Percentiles rank a stretch among this genome's conserved stretches.
Evolutionary conservation across 2,113 vertebrate genomes (phyloP).

Genomic region (Gasterosteus nipponicus): DNA sequence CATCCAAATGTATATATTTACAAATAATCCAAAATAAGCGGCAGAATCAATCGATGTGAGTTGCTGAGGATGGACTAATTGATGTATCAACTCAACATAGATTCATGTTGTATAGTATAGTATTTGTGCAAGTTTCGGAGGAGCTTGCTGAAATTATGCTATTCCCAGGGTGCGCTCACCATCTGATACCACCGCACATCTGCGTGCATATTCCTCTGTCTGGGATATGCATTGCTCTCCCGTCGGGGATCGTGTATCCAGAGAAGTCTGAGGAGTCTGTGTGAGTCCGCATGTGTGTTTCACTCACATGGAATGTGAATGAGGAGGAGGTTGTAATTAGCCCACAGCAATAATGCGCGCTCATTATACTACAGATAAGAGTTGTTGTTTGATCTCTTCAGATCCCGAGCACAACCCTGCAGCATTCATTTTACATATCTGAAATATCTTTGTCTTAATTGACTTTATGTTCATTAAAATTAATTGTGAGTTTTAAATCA

Average conservation of each 20-base stretch:
- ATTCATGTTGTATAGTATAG: not conserved
- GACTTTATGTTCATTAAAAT: not conserved
- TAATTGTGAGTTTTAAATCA: not conserved
- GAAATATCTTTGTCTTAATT: constrained; percentile 10
- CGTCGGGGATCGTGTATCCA: constrained; percentile 39
- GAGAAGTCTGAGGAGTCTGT: constrained; percentile 29
- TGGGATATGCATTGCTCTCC: constrained; percentile 10
- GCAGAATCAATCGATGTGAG: not conserved
- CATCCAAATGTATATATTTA: too few species aligned
- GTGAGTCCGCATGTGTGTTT: constrained; percentile 6
- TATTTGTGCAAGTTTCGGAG: not conserved
- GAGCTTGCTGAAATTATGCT: constrained; percentile 9
- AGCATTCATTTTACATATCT: not conserved
- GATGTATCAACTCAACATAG: not conserved
- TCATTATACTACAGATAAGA: constrained; percentile 12
- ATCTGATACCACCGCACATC: constrained; percentile 48
- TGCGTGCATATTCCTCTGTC: constrained; percentile 34
- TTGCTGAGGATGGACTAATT: not conserved
- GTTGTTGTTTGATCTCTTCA: constrained; percentile 26
- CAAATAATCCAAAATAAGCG: not conserved
- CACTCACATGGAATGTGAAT: constrained; percentile 25
- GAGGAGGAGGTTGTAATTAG: not conserved
- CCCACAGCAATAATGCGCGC: constrained; percentile 10
- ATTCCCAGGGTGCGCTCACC: constrained; percentile 8
- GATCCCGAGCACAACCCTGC: constrained; percentile 9